Conservation (phyloP, 1,140 invertebrate species). For the Drosophila funebris region DNA sequence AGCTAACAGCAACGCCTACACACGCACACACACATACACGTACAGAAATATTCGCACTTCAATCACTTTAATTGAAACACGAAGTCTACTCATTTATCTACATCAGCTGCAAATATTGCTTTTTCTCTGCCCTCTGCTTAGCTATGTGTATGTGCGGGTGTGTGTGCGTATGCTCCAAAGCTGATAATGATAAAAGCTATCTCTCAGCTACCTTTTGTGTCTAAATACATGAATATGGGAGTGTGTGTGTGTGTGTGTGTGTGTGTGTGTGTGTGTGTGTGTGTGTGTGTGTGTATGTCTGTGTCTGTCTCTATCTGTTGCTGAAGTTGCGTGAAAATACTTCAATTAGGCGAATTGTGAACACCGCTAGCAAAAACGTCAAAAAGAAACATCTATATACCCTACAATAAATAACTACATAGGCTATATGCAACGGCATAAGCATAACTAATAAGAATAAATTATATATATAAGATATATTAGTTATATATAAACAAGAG, state of each 20-base stretch:
- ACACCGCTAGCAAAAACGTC: slow-evolving; percentile 21
- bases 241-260: neutral
- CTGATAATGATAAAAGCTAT: slow-evolving; percentile 47
- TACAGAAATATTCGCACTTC: slow-evolving; percentile 48
- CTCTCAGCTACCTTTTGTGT: slow-evolving; percentile 7
- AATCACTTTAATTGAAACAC: slow-evolving; percentile 82
- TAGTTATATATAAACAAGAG: too few species aligned
- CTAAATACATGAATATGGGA: neutral
- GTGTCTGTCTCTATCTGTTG: slow-evolving; percentile 7
- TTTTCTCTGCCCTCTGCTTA: slow-evolving; percentile 23
- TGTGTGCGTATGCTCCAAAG: neutral
- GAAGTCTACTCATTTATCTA: slow-evolving; percentile 82
- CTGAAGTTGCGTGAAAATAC: slow-evolving; percentile 65
- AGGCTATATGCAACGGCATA: too few species aligned
- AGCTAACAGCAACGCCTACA: neutral
- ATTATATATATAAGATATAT: neutral
- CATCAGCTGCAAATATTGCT: slow-evolving; percentile 80
- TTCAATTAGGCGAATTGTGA: slow-evolving; percentile 75
- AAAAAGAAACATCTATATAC: slow-evolving; percentile 16
- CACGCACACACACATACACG: neutral
- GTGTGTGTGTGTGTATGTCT: slow-evolving; percentile 7
- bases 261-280: neutral
- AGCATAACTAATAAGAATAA: neutral
- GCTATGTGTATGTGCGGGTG: slow-evolving; percentile 32
- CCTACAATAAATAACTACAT: too few species aligned